Evolutionary conservation across 2,888 invertebrate species (phyloP), one percentile per base, ranked within the genome.

Genomic region (Blastobasis adustella): DNA sequence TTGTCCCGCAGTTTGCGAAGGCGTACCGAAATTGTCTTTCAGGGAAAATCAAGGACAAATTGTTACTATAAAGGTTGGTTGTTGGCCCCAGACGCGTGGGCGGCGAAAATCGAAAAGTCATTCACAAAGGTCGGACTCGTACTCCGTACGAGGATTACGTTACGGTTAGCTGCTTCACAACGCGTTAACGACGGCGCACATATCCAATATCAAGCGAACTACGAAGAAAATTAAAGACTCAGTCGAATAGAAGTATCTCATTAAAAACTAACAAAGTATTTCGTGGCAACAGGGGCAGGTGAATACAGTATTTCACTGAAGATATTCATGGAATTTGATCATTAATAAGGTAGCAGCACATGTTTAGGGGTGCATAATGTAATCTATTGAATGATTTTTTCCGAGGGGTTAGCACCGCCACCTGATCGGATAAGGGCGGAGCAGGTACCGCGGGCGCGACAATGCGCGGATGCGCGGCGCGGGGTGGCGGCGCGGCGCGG

Each of bases 1-100:
- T 66, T 67, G 62, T 63, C 71, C 67, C 64, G 66, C 66, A 66
- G 65, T 69, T 70, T 64, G 79, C 68, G 79, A 73, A 69, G 79
- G 78, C 76, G 82, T 73, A 75, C 66, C 59, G 71, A 74, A 74
- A 73, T 79, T 79, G 76, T 80, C 76, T 79, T 76, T 76, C 66
- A 65, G 62, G 70, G 65, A 69, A 73, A 71, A 70, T 69, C 65
- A 65, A 75, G 78, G 78, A 80, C 79, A 77, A 74, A 69, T 71
- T 65, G 69, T 69, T 71, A 69, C 69, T 72, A 72, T 73, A 74
- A 74, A 76, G 70, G 73, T 63, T 67, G 69, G 64, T 67, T 69
- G 63, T 66, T 69, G 68, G 61, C 67, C 66, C 62, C 58, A 52
- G 43, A 49, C 44, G 39, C 66, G 69, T 66, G 66, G 66, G 67